Percentiles rank a stretch among this genome's conserved stretches.
Evolutionary conservation across 2,113 vertebrate genomes (phyloP).

Genomic region (Chloropsis cyanopogon): DNA sequence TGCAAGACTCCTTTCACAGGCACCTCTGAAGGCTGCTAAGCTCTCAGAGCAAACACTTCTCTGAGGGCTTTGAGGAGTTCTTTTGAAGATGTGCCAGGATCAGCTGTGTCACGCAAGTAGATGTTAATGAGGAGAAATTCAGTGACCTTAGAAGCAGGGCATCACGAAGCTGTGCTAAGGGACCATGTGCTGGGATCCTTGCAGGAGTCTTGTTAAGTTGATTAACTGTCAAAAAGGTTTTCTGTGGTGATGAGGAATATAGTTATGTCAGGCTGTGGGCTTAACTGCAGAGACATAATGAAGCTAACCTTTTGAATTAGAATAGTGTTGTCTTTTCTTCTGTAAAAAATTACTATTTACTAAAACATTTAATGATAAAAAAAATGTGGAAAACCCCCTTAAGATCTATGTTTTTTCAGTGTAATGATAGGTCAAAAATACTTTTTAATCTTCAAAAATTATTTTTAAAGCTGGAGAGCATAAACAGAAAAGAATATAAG

Average conservation of each 20-base stretch:
- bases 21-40: not conserved
- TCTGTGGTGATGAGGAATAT: not conserved
- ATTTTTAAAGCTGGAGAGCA: not conserved
- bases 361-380: not conserved
- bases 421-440: not conserved
- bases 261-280: not conserved
- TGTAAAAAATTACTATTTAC: not conserved
- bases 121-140: not conserved
- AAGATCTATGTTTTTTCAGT: not conserved
- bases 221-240: not conserved
- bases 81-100: not conserved
- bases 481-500: not conserved
- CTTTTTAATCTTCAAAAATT: not conserved
- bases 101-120: not conserved
- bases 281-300: not conserved
- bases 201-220: not conserved
- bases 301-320: not conserved
- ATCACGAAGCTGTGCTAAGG: not conserved
- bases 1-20: not conserved
- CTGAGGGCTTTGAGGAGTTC: not conserved
- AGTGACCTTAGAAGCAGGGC: not conserved
- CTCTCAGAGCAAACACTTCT: not conserved
- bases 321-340: not conserved
- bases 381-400: not conserved
- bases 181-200: not conserved